phyloP scores from a whole-genome alignment of 2,888 invertebrate species.

The Automeris io region DNA sequence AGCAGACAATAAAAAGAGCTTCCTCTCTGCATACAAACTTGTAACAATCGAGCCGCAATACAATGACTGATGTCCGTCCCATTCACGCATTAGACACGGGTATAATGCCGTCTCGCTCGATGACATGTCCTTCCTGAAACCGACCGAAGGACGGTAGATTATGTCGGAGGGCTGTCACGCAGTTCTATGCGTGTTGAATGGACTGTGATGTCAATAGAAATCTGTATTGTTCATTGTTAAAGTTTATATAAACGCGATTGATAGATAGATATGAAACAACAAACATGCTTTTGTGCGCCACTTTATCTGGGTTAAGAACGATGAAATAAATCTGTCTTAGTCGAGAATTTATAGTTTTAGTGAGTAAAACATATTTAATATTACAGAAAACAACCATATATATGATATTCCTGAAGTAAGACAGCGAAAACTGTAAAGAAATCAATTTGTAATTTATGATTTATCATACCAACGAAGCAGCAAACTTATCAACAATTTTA shows the following conservation, averaged over 20 bases:
- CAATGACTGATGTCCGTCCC: constrained; percentile 58
- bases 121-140: constrained; percentile 65
- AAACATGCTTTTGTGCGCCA: no score
- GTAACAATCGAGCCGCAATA: constrained; percentile 59
- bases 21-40: constrained; percentile 62
- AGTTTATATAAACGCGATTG: constrained; percentile 12
- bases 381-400: no score
- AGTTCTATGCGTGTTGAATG: constrained; percentile 41
- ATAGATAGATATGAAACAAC: no score
- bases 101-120: constrained; percentile 58
- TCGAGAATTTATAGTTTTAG: no score
- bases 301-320: no score
- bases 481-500: no score
- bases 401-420: no score
- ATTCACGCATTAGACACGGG: constrained; percentile 50
- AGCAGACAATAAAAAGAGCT: constrained; percentile 45
- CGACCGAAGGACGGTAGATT: constrained; percentile 44
- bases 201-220: constrained; percentile 36
- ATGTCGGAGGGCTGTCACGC: constrained; percentile 47
- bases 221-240: constrained; percentile 24
- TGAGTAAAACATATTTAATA: no score
- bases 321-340: no score
- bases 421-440: no score
- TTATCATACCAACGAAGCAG: no score
- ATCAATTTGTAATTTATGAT: no score